Conservation (phyloP, 2,797 vertebrate species). For the Garrulus glandarius region DNA sequence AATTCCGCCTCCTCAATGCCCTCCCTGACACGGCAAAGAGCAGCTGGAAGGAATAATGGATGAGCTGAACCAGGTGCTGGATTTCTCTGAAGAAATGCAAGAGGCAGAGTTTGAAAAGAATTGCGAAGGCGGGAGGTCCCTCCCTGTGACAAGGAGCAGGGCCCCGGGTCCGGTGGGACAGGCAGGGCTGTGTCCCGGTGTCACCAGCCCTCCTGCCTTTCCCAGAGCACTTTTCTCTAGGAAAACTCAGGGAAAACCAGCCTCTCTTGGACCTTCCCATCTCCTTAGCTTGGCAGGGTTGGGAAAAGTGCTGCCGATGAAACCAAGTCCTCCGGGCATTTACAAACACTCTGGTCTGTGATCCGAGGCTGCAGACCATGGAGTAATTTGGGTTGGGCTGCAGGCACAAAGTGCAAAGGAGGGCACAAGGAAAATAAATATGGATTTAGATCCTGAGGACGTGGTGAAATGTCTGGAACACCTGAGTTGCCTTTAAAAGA, state of each 20-base stretch:
- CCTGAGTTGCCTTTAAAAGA: neutral
- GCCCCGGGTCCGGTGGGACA: rapidly evolving
- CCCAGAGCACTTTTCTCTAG: neutral
- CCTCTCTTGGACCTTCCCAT: rapidly evolving
- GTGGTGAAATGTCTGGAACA: rapidly evolving
- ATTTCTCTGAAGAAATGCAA: neutral
- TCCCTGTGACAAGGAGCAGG: neutral
- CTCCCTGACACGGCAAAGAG: neutral
- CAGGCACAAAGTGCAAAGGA: neutral
- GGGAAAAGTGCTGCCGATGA: neutral
- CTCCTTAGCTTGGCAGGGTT: neutral
- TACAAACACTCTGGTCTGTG: neutral
- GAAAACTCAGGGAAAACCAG: neutral
- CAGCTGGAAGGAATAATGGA: constrained; percentile 31
- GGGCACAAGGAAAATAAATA: neutral
- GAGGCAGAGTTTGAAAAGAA: neutral
- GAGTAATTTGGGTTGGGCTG: neutral
- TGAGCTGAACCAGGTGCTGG: neutral
- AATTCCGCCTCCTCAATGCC: neutral
- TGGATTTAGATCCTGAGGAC: neutral
- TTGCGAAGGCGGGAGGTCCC: neutral
- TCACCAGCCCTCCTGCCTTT: neutral
- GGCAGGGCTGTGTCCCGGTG: neutral
- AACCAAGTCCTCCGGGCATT: neutral
- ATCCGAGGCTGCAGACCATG: rapidly evolving